Evolutionary conservation across 2,888 invertebrate genomes (phyloP).

Genomic region (Leucophenga maculata): DNA sequence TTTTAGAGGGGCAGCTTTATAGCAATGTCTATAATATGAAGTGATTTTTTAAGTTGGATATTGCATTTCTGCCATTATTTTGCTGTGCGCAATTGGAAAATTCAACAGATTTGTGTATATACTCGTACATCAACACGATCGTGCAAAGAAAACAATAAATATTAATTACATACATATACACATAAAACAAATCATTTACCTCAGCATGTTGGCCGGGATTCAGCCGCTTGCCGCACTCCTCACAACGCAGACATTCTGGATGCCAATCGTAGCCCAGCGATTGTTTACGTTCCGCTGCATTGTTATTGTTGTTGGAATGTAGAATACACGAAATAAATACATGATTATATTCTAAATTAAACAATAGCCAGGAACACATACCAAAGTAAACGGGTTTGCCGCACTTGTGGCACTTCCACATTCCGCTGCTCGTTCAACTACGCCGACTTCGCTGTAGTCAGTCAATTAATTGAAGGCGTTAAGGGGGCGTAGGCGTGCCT

Average conservation of each 20-base stretch:
- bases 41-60: constrained; percentile 9
- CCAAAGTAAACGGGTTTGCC: constrained; percentile 87
- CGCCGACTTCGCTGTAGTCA: constrained; percentile 8
- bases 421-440: constrained; percentile 59
- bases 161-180: neutral
- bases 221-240: constrained; percentile 85
- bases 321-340: constrained; percentile 37
- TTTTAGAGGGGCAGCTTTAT: no score
- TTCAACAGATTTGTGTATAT: no score
- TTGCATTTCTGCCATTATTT: no score
- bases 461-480: constrained; percentile 39
- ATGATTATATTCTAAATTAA: constrained; percentile 37
- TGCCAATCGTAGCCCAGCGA: constrained; percentile 91
- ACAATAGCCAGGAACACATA: constrained; percentile 67
- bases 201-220: constrained; percentile 90
- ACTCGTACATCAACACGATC: no score
- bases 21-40: neutral
- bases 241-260: constrained; percentile 86
- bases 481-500: constrained; percentile 21
- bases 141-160: constrained; percentile 12
- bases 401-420: constrained; percentile 89
- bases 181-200: constrained; percentile 68
- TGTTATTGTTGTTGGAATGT: constrained; percentile 6
- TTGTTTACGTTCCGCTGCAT: constrained; percentile 85
- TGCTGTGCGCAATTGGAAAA: no score